Evolutionary conservation across 2,888 invertebrate species (phyloP), one percentile per base, ranked within the genome.

Genomic region (Hirtodrosophila duncani): DNA sequence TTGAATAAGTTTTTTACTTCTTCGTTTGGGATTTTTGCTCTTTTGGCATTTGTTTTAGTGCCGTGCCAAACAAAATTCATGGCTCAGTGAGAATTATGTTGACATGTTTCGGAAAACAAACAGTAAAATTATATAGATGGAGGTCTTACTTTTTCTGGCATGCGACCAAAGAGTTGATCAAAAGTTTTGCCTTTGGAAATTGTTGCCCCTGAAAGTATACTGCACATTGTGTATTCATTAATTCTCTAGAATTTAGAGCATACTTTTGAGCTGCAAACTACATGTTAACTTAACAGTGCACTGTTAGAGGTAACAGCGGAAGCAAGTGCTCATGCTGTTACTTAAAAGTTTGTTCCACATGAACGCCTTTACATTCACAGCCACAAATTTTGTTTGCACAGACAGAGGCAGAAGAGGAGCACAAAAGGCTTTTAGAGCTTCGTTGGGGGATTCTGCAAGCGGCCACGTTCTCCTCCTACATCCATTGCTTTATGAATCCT

Each of bases 401-500:
- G 18, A 61, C 36, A 39, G 34, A 16, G 26, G 46, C 29, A 11
- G 14, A 30, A 16, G 5, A 20, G 5, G 20, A 4, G 21, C 49
- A 53, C 52, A 60, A 43, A 67, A 57, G 68, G 77, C 61, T 71
- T 71, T 74, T 50, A 53, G 42, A 45, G 79, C 55, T 70, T 67
- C 53, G 75, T 55, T 55, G 53, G 55, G 71, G 68, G 57, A 71
- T 75, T n/a, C n/a, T 67, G 51, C 23, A 43, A 46, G 50, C 48
- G 26, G 38, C 31, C 44, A 10, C 43, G 44, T 18, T 38, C 30
- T 46, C 23, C 48, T 48, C 39, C 56, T 31, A 30, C 11, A 11
- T 16, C 30, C 14, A 17, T 21, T 31, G 23, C 10, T n/a, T n/a
- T n/a, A n/a, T n/a, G n/a, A 31, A 31, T 14, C 18, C 20, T 16